Evolutionary conservation across 2,888 invertebrate genomes (phyloP), one percentile per base, ranked within the genome.

Genomic region (Drosophila setosimentum): DNA sequence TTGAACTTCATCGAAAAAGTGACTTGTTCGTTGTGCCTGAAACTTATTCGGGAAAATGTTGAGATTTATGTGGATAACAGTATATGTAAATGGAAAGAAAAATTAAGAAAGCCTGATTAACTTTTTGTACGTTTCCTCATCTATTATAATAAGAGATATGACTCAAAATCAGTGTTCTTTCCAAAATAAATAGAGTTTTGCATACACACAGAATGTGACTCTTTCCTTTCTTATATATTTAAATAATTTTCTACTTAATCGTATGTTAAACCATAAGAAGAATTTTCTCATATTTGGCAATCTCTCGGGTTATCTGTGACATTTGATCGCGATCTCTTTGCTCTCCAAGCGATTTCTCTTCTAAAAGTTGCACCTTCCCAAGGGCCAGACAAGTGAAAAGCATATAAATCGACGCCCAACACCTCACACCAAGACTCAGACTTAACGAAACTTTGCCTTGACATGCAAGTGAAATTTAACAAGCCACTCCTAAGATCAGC

Each of bases 391-490:
- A 85, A 85, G 88, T 85, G 86, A 86, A 85, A 85, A 85, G 84
- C 83, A 88, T 83, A 85, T 86, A 85, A 86, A 88, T 83, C 81
- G 78, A 86, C 88, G 89, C 85, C 88, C 88, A 88, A 86, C 81
- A 88, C 83, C 88, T 85, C 67, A 55, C 63, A 50, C 48, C 70
- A 40, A 67, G 40, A 71, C 42, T n/a, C 54, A 18, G 35, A 45
- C 33, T 57, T 30, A 32, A 57, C 49, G 37, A 53, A 67, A 32
- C 61, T 66, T 74, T 85, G 83, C 63, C 78, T 80, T 83, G 82
- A 89, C 89, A 82, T 82, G 83, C 89, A 87, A 87, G 87, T 87
- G 87, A 87, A 87, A 87, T 87, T 87, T 89, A 89, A 87, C 89
- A 78, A 87, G 87, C 87, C 87, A 89, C 87, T 87, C 87, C 87